A percentile compares a stretch with the other conserved stretches of the same genome.
These are phyloP conservation scores for Nowickia ferox DNA, from an alignment of 2,888 invertebrate species.

Conservation along the genomic window DNA sequence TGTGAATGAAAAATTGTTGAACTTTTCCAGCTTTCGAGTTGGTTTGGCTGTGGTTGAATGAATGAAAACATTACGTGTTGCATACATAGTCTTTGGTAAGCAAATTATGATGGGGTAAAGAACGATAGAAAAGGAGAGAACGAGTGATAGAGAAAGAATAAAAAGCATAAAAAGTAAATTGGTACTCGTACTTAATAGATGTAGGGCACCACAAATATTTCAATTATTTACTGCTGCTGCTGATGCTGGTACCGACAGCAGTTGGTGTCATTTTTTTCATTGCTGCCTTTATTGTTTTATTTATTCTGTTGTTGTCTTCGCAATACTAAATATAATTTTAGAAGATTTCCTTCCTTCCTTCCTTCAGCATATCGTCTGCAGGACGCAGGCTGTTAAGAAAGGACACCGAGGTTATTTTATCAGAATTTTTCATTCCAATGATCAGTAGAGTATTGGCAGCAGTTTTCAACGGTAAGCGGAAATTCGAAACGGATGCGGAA, in stretches of 20 bases:
- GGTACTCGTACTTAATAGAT: constrained; percentile 67
- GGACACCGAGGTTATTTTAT: constrained; percentile 80
- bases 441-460: constrained; percentile 81
- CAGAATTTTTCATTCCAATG: constrained; percentile 75
- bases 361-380: constrained; percentile 33
- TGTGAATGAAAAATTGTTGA: constrained; percentile 63
- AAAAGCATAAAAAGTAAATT: constrained; percentile 65
- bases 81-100: constrained; percentile 43
- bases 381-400: constrained; percentile 39
- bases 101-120: constrained; percentile 1
- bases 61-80: constrained; percentile 43
- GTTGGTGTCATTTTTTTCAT: constrained; percentile 48
- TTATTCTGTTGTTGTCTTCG: constrained; percentile 44
- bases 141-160: constrained; percentile 18
- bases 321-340: constrained; percentile 44
- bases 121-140: constrained; percentile 32
- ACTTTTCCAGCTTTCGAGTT: constrained; percentile 49
- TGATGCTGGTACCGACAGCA: constrained; percentile 23
- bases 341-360: constrained; percentile 46
- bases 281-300: constrained; percentile 48
- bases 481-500: constrained; percentile 70
- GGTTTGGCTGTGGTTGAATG: constrained; percentile 69
- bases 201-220: constrained; percentile 77
- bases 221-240: constrained; percentile 77
- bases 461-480: constrained; percentile 77